Evolutionary conservation across 1,140 invertebrate species (phyloP).

Genomic region (Drosophila bocki): DNA sequence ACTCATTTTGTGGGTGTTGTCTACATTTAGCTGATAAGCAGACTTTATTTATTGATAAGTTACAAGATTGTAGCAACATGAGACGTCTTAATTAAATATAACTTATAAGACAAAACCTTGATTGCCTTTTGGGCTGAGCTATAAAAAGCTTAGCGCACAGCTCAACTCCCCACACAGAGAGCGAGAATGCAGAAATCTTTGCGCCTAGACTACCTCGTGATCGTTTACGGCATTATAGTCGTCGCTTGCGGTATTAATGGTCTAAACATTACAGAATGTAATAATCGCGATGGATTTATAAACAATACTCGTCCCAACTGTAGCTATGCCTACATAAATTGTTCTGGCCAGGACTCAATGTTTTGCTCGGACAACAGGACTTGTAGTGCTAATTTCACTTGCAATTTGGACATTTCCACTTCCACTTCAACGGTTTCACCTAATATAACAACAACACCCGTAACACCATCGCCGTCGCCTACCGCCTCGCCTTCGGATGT

Average conservation of each 20-base stretch:
- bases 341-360: conserved; percentile 37
- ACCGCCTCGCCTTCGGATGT: conserved; percentile 39
- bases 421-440: conserved; percentile 1
- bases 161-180: conserved; percentile 15
- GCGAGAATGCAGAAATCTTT: conserved; percentile 58
- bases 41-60: conserved; percentile 59
- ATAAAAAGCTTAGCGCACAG: conserved; percentile 66
- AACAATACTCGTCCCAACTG: conserved; percentile 51
- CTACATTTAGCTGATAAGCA: conserved; percentile 58
- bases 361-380: conserved; percentile 28
- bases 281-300: conserved; percentile 8
- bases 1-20: conserved; percentile 34
- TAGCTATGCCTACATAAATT: conserved; percentile 46
- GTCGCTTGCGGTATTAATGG: conserved; percentile 23
- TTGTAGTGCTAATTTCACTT: conserved; percentile 37
- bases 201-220: conserved; percentile 32
- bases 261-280: conserved; percentile 52
- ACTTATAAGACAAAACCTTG: conserved; percentile 55
- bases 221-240: conserved; percentile 17
- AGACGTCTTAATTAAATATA: conserved; percentile 73
- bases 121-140: conserved; percentile 21
- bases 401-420: conserved; percentile 8
- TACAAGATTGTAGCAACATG: conserved; percentile 47
- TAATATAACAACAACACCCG: background rate
- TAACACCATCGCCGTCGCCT: background rate